phyloP scores from a whole-genome alignment of 1,140 invertebrate species.

The Leptinotarsa defecta region DNA sequence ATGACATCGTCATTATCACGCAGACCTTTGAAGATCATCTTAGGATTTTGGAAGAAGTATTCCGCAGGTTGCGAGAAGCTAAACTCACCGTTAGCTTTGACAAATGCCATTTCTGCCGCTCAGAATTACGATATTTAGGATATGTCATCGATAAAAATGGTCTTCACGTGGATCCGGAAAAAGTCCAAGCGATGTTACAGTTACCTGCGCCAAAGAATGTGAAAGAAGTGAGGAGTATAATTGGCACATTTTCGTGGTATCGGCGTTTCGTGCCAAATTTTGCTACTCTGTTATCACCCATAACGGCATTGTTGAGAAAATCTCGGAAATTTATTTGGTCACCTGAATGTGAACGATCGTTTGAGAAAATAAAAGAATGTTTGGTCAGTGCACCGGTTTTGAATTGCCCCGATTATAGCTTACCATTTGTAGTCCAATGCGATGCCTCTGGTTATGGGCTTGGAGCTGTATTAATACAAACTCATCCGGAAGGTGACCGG shows the following conservation, averaged over 20 bases:
- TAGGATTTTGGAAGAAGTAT: background rate
- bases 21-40: constrained; percentile 9
- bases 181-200: constrained; percentile 5
- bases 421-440: constrained; percentile 42
- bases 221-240: background rate
- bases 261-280: background rate
- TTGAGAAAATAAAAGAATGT: constrained; percentile 8
- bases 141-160: constrained; percentile 12
- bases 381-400: constrained; percentile 47
- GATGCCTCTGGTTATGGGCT: constrained; percentile 35
- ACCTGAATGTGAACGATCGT: constrained; percentile 14
- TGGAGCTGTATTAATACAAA: constrained; percentile 19
- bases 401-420: constrained; percentile 44
- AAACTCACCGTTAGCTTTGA: background rate
- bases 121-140: background rate
- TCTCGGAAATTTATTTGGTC: constrained; percentile 28
- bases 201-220: constrained; percentile 5
- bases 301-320: constrained; percentile 24
- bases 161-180: constrained; percentile 7
- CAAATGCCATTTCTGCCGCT: constrained; percentile 1
- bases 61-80: background rate
- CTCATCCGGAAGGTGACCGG: constrained; percentile 43
- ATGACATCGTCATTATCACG: background rate
- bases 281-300: background rate
- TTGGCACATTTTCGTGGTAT: constrained; percentile 1